These are phyloP conservation scores for Cylloceria caligata DNA, from an alignment of 2,888 invertebrate species.

Conservation along the genomic window DNA sequence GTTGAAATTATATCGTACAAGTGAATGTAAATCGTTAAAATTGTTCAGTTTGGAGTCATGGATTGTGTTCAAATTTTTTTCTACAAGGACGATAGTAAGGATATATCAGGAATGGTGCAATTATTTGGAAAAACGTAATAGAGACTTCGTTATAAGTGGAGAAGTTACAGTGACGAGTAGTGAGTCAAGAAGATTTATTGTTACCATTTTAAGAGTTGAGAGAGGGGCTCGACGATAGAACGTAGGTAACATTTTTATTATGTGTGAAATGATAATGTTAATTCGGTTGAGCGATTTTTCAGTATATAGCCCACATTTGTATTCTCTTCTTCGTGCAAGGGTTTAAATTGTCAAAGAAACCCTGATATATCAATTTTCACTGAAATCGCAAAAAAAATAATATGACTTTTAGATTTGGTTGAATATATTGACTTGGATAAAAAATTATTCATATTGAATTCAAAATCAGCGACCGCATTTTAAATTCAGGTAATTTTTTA, in stretches of 20 bases:
- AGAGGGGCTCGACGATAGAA: not conserved
- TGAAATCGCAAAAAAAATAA: too few relatives aligned
- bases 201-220: not conserved
- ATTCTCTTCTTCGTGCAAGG: not conserved
- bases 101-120: not conserved
- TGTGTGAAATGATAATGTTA: not conserved
- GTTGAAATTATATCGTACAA: not conserved
- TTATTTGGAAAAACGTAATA: not conserved
- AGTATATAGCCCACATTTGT: too few relatives aligned
- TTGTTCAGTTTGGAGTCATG: not conserved
- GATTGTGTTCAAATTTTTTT: not conserved
- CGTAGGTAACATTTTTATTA: slow-evolving; percentile 13
- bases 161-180: slow-evolving; percentile 17
- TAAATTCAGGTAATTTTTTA: too few relatives aligned
- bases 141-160: slow-evolving; percentile 19
- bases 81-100: not conserved
- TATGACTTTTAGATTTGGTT: too few relatives aligned
- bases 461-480: too few relatives aligned
- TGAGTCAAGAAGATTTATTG: not conserved
- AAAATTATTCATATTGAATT: too few relatives aligned
- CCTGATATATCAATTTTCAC: too few relatives aligned
- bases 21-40: not conserved
- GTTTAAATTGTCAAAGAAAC: too few relatives aligned
- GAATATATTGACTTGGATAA: too few relatives aligned
- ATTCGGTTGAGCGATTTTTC: not conserved